Conservation (phyloP, 2,113 vertebrate genomes). For the Hepsetus odoe region DNA sequence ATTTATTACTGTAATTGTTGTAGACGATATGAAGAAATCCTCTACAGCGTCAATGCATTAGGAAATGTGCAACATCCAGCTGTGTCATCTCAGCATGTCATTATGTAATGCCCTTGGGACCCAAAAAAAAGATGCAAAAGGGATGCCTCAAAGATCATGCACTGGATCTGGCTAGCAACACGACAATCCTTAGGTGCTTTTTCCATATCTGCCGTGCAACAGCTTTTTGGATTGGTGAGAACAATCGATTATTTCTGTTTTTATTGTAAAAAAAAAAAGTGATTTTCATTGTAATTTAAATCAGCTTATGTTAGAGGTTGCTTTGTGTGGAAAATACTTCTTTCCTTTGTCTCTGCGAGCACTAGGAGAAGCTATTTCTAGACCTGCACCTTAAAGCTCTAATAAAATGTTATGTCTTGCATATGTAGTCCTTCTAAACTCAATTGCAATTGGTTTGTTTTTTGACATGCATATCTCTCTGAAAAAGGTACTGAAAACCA, state of each 20-base stretch:
- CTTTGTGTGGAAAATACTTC: not conserved
- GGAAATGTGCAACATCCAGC: not conserved
- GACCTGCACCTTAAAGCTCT: slow-evolving; percentile 49
- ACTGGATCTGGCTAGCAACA: slow-evolving; percentile 27
- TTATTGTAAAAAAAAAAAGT: no score
- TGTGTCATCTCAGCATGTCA: not conserved
- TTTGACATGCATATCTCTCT: not conserved
- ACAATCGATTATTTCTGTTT: slow-evolving; percentile 49
- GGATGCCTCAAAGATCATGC: not conserved
- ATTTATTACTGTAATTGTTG: slow-evolving; percentile 39
- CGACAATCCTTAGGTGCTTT: slow-evolving; percentile 10
- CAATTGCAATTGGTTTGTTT: not conserved
- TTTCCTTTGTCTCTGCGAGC: slow-evolving; percentile 42
- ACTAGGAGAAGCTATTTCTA: not conserved
- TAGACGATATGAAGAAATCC: not conserved
- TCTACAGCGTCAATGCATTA: not conserved
- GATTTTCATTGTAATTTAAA: slow-evolving; percentile 31
- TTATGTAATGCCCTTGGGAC: slow-evolving; percentile 3
- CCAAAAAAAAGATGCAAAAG: not conserved
- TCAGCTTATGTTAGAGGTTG: slow-evolving; percentile 7
- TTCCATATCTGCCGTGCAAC: slow-evolving; percentile 34
- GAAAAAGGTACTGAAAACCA: slow-evolving; percentile 4
- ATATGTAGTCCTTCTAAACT: not conserved
- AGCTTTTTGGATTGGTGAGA: slow-evolving; percentile 13
- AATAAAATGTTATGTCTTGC: slow-evolving; percentile 29